A percentile compares a stretch with the other conserved stretches of the same genome.
Conservation (phyloP, 2,888 invertebrate genomes). For the Eupithecia subfuscata region DNA sequence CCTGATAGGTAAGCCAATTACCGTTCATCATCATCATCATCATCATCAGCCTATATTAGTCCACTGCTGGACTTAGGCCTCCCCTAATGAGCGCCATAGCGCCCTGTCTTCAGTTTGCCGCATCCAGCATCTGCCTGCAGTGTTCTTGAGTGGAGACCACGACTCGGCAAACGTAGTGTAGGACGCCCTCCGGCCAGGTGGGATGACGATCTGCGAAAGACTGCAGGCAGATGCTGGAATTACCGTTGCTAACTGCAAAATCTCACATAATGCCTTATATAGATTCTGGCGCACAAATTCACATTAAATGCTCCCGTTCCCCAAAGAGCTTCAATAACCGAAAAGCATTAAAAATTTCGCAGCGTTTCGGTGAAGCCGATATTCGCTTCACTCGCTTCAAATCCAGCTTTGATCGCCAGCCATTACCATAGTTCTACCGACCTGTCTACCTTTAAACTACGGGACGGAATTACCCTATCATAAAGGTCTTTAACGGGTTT, state of each 20-base stretch:
- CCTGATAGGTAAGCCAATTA: no score
- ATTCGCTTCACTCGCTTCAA: slow-evolving; percentile 28
- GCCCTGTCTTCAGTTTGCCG: no score
- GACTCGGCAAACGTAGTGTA: no score
- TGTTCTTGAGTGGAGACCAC: no score
- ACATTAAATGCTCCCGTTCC: slow-evolving; percentile 12
- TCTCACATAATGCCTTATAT: background rate
- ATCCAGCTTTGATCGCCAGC: slow-evolving; percentile 21
- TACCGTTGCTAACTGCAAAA: background rate
- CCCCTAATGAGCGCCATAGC: no score
- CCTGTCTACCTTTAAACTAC: background rate
- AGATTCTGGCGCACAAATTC: background rate
- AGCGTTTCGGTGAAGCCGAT: slow-evolving; percentile 20
- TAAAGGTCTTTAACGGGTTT: background rate
- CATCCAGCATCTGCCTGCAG: no score
- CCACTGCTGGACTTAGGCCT: no score
- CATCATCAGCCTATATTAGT: no score
- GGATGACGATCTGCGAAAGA: no score
- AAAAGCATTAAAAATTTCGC: slow-evolving; percentile 32
- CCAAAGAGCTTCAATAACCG: slow-evolving; percentile 21
- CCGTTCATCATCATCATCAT: no score
- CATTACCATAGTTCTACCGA: slow-evolving; percentile 15
- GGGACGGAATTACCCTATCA: background rate
- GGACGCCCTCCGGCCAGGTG: no score
- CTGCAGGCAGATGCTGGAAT: background rate